Evolutionary conservation across 2,113 vertebrate species (phyloP), one percentile per base, ranked within the genome.

Genomic region (Kryptolebias marmoratus): DNA sequence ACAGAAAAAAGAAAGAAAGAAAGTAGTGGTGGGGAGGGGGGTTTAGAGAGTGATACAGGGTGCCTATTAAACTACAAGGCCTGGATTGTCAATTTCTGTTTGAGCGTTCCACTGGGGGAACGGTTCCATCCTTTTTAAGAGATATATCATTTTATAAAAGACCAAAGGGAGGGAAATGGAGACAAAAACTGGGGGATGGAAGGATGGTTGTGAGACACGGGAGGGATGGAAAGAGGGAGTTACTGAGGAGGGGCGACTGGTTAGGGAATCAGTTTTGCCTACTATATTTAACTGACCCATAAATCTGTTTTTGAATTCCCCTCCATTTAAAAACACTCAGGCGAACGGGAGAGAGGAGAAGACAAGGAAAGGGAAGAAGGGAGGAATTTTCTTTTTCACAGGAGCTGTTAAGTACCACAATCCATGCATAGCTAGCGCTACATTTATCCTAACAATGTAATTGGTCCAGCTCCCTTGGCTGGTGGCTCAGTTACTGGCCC

Each of bases 201-300:
- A 71, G 81, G 87, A 83, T 80, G 79, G 73, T 64, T 48, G 63
- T 75, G 85, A 81, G 80, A 85, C 78, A 77, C 75, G 64, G 74
- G 81, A 89, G 84, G 81, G 80, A 90, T 83, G 75, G 88, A 87
- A 71, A 74, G 86, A 88, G 84, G 87, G 88, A 90, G 88, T 89
- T 87, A 85, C 56, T 12, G 78, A 91, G 86, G 90, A 88, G 88
- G 88, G 88, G 81, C 50, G 79, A 81, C 86, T 83, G 91, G 89
- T 89, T 90, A 82, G 89, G 87, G 91, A 93, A 94, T 93, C 92
- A 92, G 91, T 89, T 93, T 88, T 90, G 91, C 91, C 87, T 94
- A 93, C 94, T 95, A 95, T 95, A 93, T 95, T 94, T 95, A 95
- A 94, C 94, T 94, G 94, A 94, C 93, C 94, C 93, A 95, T 94